phyloP scores from a whole-genome alignment of 2,888 invertebrate genomes.

The Agrotis puta region DNA sequence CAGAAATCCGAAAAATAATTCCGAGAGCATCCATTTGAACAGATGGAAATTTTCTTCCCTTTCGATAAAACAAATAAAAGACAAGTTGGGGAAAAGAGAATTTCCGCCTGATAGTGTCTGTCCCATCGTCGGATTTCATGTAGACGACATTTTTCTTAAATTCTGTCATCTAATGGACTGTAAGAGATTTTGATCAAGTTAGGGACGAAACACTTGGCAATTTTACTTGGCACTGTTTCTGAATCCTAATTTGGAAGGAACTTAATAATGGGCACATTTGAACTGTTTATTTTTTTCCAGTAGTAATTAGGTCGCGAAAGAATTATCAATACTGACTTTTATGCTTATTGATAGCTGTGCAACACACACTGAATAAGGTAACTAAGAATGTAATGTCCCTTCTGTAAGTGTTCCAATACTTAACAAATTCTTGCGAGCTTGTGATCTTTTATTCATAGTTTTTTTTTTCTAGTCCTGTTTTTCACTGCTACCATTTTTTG shows the following conservation, averaged over 20 bases:
- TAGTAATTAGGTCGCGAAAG: too few species aligned
- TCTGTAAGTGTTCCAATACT: too few species aligned
- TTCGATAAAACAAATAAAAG: conserved; percentile 65
- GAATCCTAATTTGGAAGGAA: conserved; percentile 14
- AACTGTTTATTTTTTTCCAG: too few species aligned
- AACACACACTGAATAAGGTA: too few species aligned
- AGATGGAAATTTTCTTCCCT: conserved; percentile 56
- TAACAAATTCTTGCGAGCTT: too few species aligned
- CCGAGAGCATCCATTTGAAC: conserved; percentile 53
- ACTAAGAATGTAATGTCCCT: too few species aligned
- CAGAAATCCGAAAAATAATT: conserved; percentile 62
- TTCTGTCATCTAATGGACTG: conserved; percentile 36
- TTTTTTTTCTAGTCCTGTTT: too few species aligned
- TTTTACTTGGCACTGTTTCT: neutral
- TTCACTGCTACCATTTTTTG: too few species aligned
- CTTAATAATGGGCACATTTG: too few species aligned
- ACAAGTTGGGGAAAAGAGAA: conserved; percentile 60
- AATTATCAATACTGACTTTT: too few species aligned
- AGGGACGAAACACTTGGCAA: conserved; percentile 13
- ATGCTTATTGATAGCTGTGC: too few species aligned
- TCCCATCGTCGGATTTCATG: conserved; percentile 53
- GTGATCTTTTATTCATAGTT: too few species aligned
- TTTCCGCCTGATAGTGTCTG: conserved; percentile 58
- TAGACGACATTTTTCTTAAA: conserved; percentile 51
- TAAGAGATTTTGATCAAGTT: conserved; percentile 43